phyloP scores from a whole-genome alignment of 2,797 vertebrate species.

The Siniperca obscura region DNA sequence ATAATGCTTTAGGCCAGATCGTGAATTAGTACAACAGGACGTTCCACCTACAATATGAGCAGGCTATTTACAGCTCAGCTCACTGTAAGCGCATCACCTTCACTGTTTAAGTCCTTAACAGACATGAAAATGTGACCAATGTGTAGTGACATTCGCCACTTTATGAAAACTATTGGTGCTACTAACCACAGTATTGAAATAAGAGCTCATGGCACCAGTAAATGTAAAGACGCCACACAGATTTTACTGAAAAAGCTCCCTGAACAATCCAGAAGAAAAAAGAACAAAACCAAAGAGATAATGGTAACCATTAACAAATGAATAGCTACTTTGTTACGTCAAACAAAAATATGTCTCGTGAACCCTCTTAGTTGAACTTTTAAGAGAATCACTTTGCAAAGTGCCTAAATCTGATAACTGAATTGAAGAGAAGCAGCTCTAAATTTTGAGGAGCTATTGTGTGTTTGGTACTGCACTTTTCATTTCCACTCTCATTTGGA shows the following conservation, averaged over 20 bases:
- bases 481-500: slow-evolving; percentile 61
- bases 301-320: slow-evolving; percentile 20
- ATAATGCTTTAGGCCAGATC: slow-evolving; percentile 70
- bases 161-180: not conserved
- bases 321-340: slow-evolving; percentile 47
- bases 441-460: slow-evolving; percentile 51
- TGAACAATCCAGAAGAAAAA: slow-evolving; percentile 8
- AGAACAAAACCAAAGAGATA: slow-evolving; percentile 6
- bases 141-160: not conserved
- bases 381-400: slow-evolving; percentile 61
- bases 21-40: slow-evolving; percentile 68
- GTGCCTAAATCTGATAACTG: slow-evolving; percentile 54
- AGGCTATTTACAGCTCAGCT: slow-evolving; percentile 65
- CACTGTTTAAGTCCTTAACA: slow-evolving; percentile 38
- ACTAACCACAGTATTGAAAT: slow-evolving; percentile 3
- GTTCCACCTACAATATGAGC: slow-evolving; percentile 59
- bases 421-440: slow-evolving; percentile 51
- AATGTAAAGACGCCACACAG: not conserved
- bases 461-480: slow-evolving; percentile 40
- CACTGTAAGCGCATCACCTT: slow-evolving; percentile 46
- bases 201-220: not conserved
- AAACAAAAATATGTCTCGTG: slow-evolving; percentile 34
- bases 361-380: slow-evolving; percentile 49
- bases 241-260: not conserved
- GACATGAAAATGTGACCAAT: slow-evolving; percentile 28